Percentiles rank a stretch among this genome's conserved stretches.
phyloP scores from a whole-genome alignment of 2,113 vertebrate genomes.

The Vidua macroura region DNA sequence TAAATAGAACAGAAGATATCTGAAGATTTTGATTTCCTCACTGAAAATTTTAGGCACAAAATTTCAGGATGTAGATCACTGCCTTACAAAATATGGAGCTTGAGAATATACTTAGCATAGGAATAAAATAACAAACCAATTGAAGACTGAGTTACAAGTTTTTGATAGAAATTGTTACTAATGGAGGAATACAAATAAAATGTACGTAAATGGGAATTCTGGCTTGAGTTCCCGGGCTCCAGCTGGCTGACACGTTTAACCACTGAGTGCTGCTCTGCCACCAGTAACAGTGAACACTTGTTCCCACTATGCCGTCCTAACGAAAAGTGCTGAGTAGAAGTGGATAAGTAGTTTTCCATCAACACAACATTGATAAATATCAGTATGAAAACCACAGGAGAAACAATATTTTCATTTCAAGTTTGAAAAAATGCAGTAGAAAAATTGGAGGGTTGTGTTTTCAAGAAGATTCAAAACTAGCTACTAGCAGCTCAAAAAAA shows the following conservation, averaged over 20 bases:
- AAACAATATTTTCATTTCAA: neutral
- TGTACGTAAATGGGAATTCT: neutral
- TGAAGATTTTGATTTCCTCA: neutral
- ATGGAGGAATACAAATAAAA: neutral
- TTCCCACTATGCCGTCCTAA: neutral
- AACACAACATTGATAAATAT: neutral
- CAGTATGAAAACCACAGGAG: neutral
- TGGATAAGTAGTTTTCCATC: neutral
- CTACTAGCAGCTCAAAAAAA: neutral
- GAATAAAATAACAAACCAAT: neutral
- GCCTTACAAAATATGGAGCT: neutral
- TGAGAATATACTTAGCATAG: neutral
- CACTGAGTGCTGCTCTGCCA: neutral
- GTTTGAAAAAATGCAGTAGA: neutral
- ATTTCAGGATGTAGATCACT: neutral
- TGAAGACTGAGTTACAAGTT: neutral
- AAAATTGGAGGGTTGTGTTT: neutral
- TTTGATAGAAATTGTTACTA: neutral
- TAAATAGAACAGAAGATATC: neutral
- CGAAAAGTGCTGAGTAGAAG: neutral
- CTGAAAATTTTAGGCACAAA: neutral
- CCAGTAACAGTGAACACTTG: neutral
- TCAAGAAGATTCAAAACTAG: neutral
- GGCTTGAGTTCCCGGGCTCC: neutral
- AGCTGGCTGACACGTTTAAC: neutral